Percentiles rank a stretch among this genome's conserved stretches.
phyloP scores from a whole-genome alignment of 2,888 invertebrate species.

The Molorchus minor region DNA sequence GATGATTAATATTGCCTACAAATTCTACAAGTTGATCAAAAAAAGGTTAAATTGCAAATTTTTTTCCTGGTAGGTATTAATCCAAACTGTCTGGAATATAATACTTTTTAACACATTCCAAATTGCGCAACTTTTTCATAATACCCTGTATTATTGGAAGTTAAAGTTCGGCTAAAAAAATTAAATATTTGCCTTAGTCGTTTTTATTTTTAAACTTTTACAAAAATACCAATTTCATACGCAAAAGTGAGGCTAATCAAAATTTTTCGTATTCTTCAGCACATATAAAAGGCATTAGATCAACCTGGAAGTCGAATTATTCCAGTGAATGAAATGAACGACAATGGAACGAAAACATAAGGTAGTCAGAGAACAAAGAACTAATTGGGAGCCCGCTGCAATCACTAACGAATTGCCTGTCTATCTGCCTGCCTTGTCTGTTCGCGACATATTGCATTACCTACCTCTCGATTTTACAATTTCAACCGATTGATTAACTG shows the following conservation, averaged over 20 bases:
- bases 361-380: slow-evolving; percentile 38
- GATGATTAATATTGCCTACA: too few species aligned
- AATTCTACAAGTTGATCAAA: too few species aligned
- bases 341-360: slow-evolving; percentile 24
- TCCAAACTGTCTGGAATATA: too few species aligned
- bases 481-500: slow-evolving; percentile 39
- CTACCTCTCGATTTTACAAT: slow-evolving; percentile 42
- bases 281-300: slow-evolving; percentile 10
- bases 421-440: slow-evolving; percentile 32
- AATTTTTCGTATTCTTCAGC: neutral
- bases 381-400: slow-evolving; percentile 43
- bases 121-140: too few species aligned
- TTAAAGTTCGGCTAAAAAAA: too few species aligned
- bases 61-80: too few species aligned
- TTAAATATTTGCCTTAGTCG: too few species aligned
- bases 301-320: slow-evolving; percentile 1
- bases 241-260: neutral
- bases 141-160: too few species aligned
- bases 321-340: slow-evolving; percentile 20
- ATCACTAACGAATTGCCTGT: slow-evolving; percentile 45
- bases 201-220: too few species aligned
- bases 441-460: slow-evolving; percentile 45
- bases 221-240: too few species aligned
- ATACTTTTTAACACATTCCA: too few species aligned
- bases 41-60: too few species aligned